phyloP scores from a whole-genome alignment of 2,113 vertebrate species.

The Maccullochella peelii region DNA sequence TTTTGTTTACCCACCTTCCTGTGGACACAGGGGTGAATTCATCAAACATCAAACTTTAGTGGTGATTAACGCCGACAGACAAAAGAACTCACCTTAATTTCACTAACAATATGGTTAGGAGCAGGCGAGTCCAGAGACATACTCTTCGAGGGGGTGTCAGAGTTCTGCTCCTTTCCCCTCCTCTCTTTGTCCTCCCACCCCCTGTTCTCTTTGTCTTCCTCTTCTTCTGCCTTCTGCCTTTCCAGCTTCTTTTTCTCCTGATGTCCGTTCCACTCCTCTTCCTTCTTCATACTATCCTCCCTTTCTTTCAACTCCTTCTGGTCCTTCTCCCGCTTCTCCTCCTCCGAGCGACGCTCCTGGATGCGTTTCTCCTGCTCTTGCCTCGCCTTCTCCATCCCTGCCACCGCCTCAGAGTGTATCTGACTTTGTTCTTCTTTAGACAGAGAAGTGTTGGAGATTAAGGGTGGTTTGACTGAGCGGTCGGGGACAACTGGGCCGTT shows the following conservation, averaged over 20 bases:
- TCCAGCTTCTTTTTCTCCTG: constrained; percentile 80
- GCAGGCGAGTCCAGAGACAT: constrained; percentile 81
- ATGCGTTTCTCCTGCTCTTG: constrained; percentile 86
- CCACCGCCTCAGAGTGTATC: constrained; percentile 84
- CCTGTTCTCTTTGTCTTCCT: constrained; percentile 66
- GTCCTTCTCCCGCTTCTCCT: constrained; percentile 78
- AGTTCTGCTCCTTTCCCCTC: constrained; percentile 69
- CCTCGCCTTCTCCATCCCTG: constrained; percentile 85
- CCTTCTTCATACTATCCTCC: constrained; percentile 73
- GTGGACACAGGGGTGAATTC: background rate
- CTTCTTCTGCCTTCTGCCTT: constrained; percentile 75
- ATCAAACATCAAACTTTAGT: background rate
- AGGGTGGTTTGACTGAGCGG: constrained; percentile 88
- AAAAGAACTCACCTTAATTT: constrained; percentile 78
- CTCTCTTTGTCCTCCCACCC: constrained; percentile 76
- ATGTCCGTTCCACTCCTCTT: constrained; percentile 78
- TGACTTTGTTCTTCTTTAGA: constrained; percentile 88
- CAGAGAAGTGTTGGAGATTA: constrained; percentile 63
- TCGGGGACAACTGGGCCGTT: constrained; percentile 87
- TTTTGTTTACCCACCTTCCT: background rate
- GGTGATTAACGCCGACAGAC: background rate
- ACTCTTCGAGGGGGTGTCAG: constrained; percentile 81
- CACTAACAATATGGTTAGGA: constrained; percentile 73
- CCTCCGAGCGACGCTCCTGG: constrained; percentile 73
- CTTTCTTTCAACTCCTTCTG: constrained; percentile 74